Evolutionary conservation across 2,797 vertebrate species (phyloP), one percentile per base, ranked within the genome.

Genomic region (Pseudomugil tenellus): DNA sequence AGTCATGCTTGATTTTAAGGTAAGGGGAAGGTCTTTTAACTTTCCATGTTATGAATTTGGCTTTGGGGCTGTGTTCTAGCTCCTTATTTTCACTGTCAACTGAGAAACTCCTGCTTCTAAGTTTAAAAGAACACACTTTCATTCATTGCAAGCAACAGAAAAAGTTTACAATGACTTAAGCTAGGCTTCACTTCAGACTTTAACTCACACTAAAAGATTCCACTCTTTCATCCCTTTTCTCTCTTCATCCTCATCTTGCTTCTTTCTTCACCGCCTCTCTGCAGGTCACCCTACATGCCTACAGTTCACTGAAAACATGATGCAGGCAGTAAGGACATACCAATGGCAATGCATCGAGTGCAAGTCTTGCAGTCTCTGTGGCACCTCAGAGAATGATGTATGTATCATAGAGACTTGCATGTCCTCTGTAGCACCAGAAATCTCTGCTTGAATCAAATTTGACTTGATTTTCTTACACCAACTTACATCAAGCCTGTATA

Each of bases 321-420:
- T 98, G 96, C 96, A 97, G 0, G 97, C 97, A 0, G 97, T 98
- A 76, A 98, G 98, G 94, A 98, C 96, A 0, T 99, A 98, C 75
- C 97, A 96, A 88, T 98, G 97, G 97, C 97, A 98, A 80, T 98
- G 97, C 90, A 98, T 98, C 8, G 97, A 98, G 91, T 98, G 97
- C 95, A 99, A 99, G 77, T 99, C 96, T 91, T 99, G 97, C 91
- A 99, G 98, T 52, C 95, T 99, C 77, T 99, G 97, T 0, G 97
- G 97, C 63, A 98, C 97, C 57, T 98, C 97, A 0, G 97, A 98
- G 92, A 99, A 99, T 0, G 97, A 98, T 0, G 97, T 99, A 93
- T 88, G 97, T 79, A 54, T 25, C 57, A 25, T 11, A 39, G 26
- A 29, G 43, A 4, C 28, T 70, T 23, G 3, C 8, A 5, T 1